Conservation (phyloP, 2,113 vertebrate genomes). For the Anhinga anhinga region DNA sequence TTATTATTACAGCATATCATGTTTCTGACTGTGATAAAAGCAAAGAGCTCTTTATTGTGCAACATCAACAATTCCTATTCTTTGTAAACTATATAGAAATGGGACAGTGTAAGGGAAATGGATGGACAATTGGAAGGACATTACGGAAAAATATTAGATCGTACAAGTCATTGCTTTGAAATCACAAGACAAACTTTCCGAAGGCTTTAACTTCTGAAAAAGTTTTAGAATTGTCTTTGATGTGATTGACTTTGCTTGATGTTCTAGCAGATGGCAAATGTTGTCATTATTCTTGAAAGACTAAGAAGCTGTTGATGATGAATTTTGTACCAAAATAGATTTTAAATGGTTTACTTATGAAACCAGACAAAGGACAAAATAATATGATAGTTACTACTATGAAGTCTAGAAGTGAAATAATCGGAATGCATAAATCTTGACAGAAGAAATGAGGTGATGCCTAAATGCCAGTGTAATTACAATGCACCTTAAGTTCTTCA, state of each 20-base stretch:
- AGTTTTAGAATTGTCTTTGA: background rate
- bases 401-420: constrained; percentile 21
- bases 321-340: background rate
- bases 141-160: background rate
- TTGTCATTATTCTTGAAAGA: background rate
- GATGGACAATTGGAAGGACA: background rate
- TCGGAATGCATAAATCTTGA: constrained; percentile 39
- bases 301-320: background rate
- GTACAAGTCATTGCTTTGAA: background rate
- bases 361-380: constrained; percentile 35
- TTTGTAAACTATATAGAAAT: background rate
- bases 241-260: background rate
- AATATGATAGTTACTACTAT: background rate
- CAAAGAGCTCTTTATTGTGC: background rate
- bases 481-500: constrained; percentile 37
- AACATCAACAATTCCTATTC: background rate
- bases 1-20: background rate
- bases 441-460: constrained; percentile 40
- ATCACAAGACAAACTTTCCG: background rate
- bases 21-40: background rate
- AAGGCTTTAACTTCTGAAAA: background rate
- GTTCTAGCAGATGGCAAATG: background rate
- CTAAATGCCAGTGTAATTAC: constrained; percentile 47
- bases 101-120: background rate
- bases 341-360: constrained; percentile 5